A percentile compares a stretch with the other conserved stretches of the same genome.
phyloP scores from a whole-genome alignment of 2,888 invertebrate species.

The Thysanoteuthis rhombus region DNA sequence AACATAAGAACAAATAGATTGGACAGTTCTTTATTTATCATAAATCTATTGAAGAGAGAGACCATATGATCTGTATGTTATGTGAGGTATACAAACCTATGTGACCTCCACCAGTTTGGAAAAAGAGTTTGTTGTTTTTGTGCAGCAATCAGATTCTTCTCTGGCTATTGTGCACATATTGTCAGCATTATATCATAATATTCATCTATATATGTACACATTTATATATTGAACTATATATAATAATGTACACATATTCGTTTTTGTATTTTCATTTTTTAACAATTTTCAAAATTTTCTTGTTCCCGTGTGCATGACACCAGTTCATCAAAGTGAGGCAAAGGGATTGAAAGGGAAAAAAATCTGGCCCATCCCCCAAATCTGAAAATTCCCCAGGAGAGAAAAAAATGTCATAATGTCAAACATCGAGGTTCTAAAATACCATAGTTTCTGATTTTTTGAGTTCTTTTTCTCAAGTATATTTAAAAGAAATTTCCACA shows the following conservation, averaged over 20 bases:
- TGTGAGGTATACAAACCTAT: constrained; percentile 12
- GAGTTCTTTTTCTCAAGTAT: neutral
- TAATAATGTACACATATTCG: neutral
- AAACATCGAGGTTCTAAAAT: neutral
- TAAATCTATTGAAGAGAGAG: constrained; percentile 12
- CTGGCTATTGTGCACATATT: neutral
- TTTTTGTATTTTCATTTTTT: neutral
- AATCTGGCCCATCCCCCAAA: too few species aligned
- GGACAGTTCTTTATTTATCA: neutral
- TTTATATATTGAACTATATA: neutral
- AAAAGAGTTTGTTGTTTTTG: neutral
- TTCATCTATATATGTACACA: neutral
- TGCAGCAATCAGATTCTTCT: neutral
- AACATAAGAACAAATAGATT: neutral
- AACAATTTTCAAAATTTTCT: neutral
- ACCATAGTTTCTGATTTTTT: neutral
- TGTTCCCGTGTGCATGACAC: neutral
- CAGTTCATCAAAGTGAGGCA: neutral
- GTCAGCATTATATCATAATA: neutral
- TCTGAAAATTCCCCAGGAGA: neutral
- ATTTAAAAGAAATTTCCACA: neutral
- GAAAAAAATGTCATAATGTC: neutral
- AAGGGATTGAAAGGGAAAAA: neutral
- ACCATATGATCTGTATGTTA: constrained; percentile 12
- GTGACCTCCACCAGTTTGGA: neutral